Evolutionary conservation across 2,113 vertebrate species (phyloP), one percentile per base, ranked within the genome.

Genomic region (Opisthocomus hoazin): DNA sequence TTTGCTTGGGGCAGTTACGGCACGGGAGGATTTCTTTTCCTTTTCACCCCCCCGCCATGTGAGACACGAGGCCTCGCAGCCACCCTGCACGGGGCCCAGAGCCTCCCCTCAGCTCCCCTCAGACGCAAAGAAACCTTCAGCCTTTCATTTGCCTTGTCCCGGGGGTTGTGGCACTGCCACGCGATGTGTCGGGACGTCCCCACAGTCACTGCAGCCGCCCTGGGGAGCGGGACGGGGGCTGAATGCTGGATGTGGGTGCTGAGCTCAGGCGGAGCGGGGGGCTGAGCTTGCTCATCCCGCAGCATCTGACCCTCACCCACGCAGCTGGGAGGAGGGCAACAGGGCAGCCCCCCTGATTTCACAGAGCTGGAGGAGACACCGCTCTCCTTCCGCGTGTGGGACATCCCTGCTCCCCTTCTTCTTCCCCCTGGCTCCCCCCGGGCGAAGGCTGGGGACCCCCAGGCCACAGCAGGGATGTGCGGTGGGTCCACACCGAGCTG

Each of bases 161-260:
- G 1, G 27, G 61, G 43, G 21, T 50, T 64, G 32, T 18, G 54
- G 77, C 48, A 3, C 10, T 30, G 2, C 6, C 0, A 0, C 10
- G 34, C 0, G 2, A 34, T 22, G 19, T n/a, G 82, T 24, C 54
- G 53, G 51, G 76, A 9, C 5, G 2, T 46, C 9, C 73, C 80
- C 21, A 1, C 5, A 43, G 32, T 10, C 53, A 8, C 1, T n/a
- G 1, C n/a, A 39, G 43, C 29, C 0, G 0, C 4, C 43, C 37
- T 1, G 1, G 53, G 21, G 32, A 43, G 45, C 4, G 3, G 56
- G 13, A 14, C 11, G 0, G 0, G 20, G 12, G 11, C 2, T 65
- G 71, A 79, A 2, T 10, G 37, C 36, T 83, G 60, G 39, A 5
- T 84, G n/a, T 73, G 63, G 78, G 56, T 30, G 56, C 77, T 57